Percentiles rank a stretch among this genome's conserved stretches.
These are phyloP conservation scores for Solen grandis DNA, from an alignment of 1,140 invertebrate species.

Conservation along the genomic window DNA sequence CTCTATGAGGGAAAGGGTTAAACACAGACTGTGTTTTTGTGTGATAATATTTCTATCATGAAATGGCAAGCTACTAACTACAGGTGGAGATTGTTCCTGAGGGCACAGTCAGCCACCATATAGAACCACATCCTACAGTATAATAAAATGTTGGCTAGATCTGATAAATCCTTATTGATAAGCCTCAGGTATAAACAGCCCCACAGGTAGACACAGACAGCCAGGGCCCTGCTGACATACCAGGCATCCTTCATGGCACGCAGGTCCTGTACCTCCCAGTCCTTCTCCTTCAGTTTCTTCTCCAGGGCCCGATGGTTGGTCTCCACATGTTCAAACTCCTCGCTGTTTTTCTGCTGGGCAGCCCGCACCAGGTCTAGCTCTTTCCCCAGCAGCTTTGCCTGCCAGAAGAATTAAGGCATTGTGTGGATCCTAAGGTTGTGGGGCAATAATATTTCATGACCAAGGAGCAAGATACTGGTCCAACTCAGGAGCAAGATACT, in stretches of 20 bases:
- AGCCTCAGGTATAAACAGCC: too few relatives aligned
- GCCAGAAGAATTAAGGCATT: background rate
- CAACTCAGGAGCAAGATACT: background rate
- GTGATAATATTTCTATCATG: too few relatives aligned
- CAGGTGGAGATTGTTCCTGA: too few relatives aligned
- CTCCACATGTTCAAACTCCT: slow-evolving; percentile 67
- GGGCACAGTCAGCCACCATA: too few relatives aligned
- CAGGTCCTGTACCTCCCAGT: slow-evolving; percentile 76
- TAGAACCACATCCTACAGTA: too few relatives aligned
- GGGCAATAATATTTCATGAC: background rate
- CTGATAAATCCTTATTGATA: too few relatives aligned
- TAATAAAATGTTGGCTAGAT: too few relatives aligned
- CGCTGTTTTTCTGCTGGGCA: slow-evolving; percentile 64
- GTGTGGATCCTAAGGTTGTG: background rate
- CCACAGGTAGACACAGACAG: too few relatives aligned
- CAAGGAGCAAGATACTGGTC: background rate
- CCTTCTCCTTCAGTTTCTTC: slow-evolving; percentile 76
- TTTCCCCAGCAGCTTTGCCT: slow-evolving; percentile 76
- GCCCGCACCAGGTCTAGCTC: slow-evolving; percentile 75
- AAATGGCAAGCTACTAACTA: too few relatives aligned
- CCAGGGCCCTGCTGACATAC: too few relatives aligned
- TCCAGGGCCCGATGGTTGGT: slow-evolving; percentile 68
- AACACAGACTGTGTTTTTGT: too few relatives aligned
- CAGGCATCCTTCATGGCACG: slow-evolving; percentile 75
- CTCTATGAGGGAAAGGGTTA: too few relatives aligned